Conservation (phyloP, 1,140 invertebrate genomes). For the Sitophilus oryzae region DNA sequence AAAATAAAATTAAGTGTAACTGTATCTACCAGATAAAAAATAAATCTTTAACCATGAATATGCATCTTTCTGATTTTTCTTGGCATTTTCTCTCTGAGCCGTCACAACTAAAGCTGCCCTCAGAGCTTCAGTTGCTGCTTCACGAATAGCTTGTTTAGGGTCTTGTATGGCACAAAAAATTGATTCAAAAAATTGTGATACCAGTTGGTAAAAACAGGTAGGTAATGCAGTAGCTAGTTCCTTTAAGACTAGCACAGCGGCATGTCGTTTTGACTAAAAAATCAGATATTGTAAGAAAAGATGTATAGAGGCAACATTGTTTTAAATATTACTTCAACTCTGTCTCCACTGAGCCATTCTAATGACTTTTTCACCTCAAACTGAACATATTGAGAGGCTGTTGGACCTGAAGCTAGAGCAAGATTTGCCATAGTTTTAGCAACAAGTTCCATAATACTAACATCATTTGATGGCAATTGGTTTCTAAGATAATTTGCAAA, state of each 20-base stretch:
- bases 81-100: slow-evolving; percentile 85
- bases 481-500: slow-evolving; percentile 92
- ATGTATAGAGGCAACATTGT: background rate
- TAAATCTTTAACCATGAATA: slow-evolving; percentile 58
- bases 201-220: slow-evolving; percentile 97
- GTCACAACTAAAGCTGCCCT: slow-evolving; percentile 90
- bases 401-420: slow-evolving; percentile 85
- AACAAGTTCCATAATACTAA: slow-evolving; percentile 91
- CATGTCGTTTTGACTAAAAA: slow-evolving; percentile 69
- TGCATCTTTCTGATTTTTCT: slow-evolving; percentile 80
- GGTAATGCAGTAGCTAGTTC: slow-evolving; percentile 94
- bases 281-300: too few relatives aligned
- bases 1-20: slow-evolving; percentile 4
- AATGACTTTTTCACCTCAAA: slow-evolving; percentile 94
- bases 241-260: slow-evolving; percentile 84
- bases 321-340: slow-evolving; percentile 69
- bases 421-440: slow-evolving; percentile 89
- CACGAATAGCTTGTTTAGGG: slow-evolving; percentile 85
- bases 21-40: slow-evolving; percentile 1
- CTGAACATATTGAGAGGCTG: slow-evolving; percentile 91
- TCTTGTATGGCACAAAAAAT: slow-evolving; percentile 92
- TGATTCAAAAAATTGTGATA: slow-evolving; percentile 91
- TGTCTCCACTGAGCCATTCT: slow-evolving; percentile 85
- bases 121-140: slow-evolving; percentile 87
- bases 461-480: slow-evolving; percentile 82